A percentile compares a stretch with the other conserved stretches of the same genome.
Evolutionary conservation across 2,113 vertebrate species (phyloP).

Genomic region (Glareola pratincola): DNA sequence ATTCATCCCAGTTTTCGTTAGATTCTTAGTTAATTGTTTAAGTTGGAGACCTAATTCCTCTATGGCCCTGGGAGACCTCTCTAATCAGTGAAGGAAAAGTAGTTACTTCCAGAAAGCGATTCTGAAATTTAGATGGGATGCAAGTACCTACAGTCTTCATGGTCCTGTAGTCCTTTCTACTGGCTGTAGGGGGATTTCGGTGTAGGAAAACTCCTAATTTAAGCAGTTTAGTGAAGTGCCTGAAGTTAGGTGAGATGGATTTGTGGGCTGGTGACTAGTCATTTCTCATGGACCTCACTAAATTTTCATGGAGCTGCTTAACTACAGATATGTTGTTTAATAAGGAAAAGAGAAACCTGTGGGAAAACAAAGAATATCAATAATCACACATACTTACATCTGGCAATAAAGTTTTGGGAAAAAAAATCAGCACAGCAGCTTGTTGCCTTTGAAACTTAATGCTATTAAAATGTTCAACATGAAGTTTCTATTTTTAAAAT

Average conservation of each 20-base stretch:
- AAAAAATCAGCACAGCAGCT: constrained; percentile 49
- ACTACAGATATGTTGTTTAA: constrained; percentile 58
- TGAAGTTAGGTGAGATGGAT: neutral
- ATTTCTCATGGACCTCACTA: neutral
- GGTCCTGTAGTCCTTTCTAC: neutral
- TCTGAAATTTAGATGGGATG: neutral
- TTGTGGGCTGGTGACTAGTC: neutral
- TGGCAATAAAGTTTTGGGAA: constrained; percentile 55
- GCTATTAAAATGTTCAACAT: constrained; percentile 72
- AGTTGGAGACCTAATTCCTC: neutral
- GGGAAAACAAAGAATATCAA: constrained; percentile 56
- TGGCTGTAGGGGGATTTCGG: neutral
- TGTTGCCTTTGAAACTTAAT: constrained; percentile 72
- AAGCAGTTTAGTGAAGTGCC: neutral
- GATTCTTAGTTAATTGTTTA: neutral
- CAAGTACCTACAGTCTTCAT: neutral
- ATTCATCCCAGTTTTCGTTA: neutral
- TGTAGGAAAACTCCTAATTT: neutral
- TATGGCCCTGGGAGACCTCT: neutral
- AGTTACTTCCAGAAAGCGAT: neutral
- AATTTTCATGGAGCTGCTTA: constrained; percentile 24
- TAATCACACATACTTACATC: constrained; percentile 66
- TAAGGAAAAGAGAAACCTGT: constrained; percentile 46
- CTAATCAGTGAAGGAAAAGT: neutral
- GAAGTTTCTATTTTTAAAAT: constrained; percentile 74